Evolutionary conservation across 1,140 invertebrate species (phyloP), one percentile per base, ranked within the genome.

Genomic region (Onthophagus taurus): DNA sequence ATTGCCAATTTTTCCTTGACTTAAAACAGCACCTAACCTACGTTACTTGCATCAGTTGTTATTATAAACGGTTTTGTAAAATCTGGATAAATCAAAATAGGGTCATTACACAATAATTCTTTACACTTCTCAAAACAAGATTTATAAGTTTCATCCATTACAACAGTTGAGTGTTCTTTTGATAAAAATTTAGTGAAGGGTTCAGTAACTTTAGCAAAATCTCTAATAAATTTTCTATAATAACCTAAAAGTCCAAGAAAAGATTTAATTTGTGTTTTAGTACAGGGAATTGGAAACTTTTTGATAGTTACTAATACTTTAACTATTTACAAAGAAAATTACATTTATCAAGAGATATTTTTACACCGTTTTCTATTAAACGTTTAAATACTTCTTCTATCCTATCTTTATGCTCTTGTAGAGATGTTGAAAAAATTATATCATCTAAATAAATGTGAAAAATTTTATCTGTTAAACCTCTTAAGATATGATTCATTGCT

Each of bases 11-110:
- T n/a, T n/a, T n/a, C n/a, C n/a, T n/a, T n/a, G n/a, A n/a, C n/a
- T n/a, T n/a, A n/a, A n/a, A n/a, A n/a, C n/a, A n/a, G n/a, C n/a
- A n/a, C n/a, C n/a, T n/a, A n/a, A n/a, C n/a, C 57, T n/a, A 29
- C 13, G n/a, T 51, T 42, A 17, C 42, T 50, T 4, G 58, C 63
- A 26, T 67, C 61, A 0, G 55, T 63, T 0, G 57, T 54, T 7
- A 61, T 5, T 9, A 50, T 43, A 11, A 60, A 63, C 5, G 49
- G 48, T 29, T 50, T 31, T 4, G 14, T 12, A 16, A 49, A 51
- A 42, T 48, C 45, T 2, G 46, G 49, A 26, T 42, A 48, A 41
- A 47, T 33, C 21, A 50, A 31, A 8, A 50, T 42, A 4, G 49
- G 49, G 24, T 44, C 42, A 29, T 46, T 51, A 19, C 31, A 45